phyloP scores from a whole-genome alignment of 2,888 invertebrate species.

The Brachyopa scutellaris region DNA sequence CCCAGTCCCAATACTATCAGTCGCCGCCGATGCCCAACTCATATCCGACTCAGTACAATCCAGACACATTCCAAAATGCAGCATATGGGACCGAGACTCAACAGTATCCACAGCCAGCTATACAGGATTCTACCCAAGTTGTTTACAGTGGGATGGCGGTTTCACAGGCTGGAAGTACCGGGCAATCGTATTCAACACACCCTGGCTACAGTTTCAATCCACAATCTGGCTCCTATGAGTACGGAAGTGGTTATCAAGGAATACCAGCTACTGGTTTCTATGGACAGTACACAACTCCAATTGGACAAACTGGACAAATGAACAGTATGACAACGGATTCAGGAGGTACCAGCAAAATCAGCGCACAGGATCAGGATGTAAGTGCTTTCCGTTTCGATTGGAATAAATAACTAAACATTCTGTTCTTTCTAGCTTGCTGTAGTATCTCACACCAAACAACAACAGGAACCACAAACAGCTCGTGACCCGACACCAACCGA shows the following conservation, averaged over 20 bases:
- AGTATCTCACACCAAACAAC: slow-evolving; percentile 78
- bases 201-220: slow-evolving; percentile 85
- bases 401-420: neutral
- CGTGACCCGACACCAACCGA: slow-evolving; percentile 40
- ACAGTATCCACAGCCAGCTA: slow-evolving; percentile 14
- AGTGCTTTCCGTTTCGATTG: no score
- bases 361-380: slow-evolving; percentile 75
- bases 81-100: slow-evolving; percentile 17
- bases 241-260: slow-evolving; percentile 85
- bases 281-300: slow-evolving; percentile 78
- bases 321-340: slow-evolving; percentile 78
- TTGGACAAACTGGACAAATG: slow-evolving; percentile 73
- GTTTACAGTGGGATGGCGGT: slow-evolving; percentile 18
- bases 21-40: neutral
- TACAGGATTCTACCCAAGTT: slow-evolving; percentile 21
- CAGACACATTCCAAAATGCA: slow-evolving; percentile 52
- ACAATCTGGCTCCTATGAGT: slow-evolving; percentile 84
- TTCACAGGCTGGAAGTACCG: slow-evolving; percentile 11
- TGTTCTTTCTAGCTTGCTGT: slow-evolving; percentile 76
- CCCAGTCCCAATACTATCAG: slow-evolving; percentile 40
- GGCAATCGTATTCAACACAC: slow-evolving; percentile 79
- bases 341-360: slow-evolving; percentile 77
- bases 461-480: slow-evolving; percentile 35
- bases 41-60: slow-evolving; percentile 51
- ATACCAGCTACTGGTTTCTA: slow-evolving; percentile 74